Evolutionary conservation across 2,797 vertebrate genomes (phyloP), one percentile per base, ranked within the genome.

Genomic region (Dallia pectoralis): DNA sequence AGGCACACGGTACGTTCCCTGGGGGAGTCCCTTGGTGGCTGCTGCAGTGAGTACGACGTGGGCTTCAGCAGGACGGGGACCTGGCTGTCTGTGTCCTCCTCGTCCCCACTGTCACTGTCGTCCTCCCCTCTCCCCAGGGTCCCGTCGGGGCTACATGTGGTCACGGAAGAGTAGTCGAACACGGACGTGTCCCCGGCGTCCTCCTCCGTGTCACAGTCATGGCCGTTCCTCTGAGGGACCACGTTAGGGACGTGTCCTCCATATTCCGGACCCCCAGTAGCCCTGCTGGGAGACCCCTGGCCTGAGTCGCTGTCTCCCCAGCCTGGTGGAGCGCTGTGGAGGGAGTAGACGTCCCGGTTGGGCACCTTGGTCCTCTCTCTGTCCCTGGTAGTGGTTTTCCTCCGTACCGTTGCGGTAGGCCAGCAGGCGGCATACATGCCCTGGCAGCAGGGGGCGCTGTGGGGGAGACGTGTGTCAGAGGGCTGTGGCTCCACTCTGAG

Each of bases 151-250:
- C 93, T 93, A 83, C 92, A 91, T 36, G 93, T 90, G 36, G 92
- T 93, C 67, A 92, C 92, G 0, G 93, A 94, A 67, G 92, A 94
- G 86, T 92, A 93, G 81, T 93, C 92, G 5, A 93, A 94, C 62
- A 91, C 89, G 0, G 92, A 93, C 22, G 91, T 87, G 77, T 94
- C 92, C 0, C 73, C 79, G 9, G 79, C 59, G 9, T 77, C 78
- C 0, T 91, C 92, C 0, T 93, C 91, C 0, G 89, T 91, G 22
- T 90, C 88, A 0, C 79, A 49, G 69, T 87, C 86, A 9, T 89
- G 83, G 0, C 59, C 72, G 73, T 72, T 59, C 67, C 5, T 80
- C 53, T 25, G 53, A 1, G 40, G 40, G 72, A 62, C 33, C 1
- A 74, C 22, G 7, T 0, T 51, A 0, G 81, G 74, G 71, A 11